Conservation (phyloP, 2,113 vertebrate genomes). For the Embiotoca jacksoni region DNA sequence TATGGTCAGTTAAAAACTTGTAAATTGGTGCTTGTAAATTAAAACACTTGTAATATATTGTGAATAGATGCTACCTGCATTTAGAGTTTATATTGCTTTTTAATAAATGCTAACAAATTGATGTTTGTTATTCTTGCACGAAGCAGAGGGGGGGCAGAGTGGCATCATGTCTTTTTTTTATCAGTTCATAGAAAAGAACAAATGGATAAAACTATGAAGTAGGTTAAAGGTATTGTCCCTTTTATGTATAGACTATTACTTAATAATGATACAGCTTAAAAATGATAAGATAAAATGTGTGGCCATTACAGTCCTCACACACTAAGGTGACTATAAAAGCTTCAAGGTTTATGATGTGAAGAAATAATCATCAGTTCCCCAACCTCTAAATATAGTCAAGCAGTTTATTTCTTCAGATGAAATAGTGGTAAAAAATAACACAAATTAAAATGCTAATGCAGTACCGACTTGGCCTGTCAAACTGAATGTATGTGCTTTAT, state of each 20-base stretch:
- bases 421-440: no score
- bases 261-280: not conserved
- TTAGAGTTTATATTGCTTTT: slow-evolving; percentile 58
- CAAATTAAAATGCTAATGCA: no score
- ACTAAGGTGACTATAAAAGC: no score
- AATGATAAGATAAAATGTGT: not conserved
- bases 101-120: slow-evolving; percentile 67
- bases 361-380: no score
- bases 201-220: not conserved
- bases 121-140: slow-evolving; percentile 13
- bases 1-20: slow-evolving; percentile 2
- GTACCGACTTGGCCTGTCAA: no score
- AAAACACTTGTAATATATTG: slow-evolving; percentile 51
- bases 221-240: slow-evolving; percentile 8
- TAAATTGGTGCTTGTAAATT: slow-evolving; percentile 22
- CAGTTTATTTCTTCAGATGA: no score
- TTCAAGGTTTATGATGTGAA: no score
- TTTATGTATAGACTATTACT: not conserved
- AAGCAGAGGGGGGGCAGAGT: slow-evolving; percentile 33
- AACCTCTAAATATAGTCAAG: no score
- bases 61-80: slow-evolving; percentile 50
- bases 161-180: not conserved
- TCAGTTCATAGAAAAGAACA: not conserved
- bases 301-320: no score
- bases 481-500: not conserved